These are phyloP conservation scores for Panurus biarmicus DNA, from an alignment of 2,113 vertebrate genomes.

Conservation along the genomic window DNA sequence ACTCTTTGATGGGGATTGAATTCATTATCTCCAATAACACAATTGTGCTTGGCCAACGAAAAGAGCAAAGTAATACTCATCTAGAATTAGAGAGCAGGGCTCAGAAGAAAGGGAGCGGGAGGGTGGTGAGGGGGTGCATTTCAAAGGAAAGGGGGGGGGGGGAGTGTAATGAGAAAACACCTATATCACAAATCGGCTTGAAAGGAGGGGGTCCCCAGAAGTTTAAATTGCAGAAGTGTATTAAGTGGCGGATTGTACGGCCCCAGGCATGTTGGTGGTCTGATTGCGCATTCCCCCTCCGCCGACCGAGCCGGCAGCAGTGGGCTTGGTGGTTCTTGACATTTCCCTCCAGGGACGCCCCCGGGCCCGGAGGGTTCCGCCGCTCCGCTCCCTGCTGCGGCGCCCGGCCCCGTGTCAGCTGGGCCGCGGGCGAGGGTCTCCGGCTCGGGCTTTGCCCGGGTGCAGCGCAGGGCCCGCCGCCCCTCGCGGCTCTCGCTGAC, in stretches of 20 bases:
- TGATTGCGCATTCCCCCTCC: background rate
- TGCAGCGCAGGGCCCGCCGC: background rate
- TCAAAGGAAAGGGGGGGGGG: slow-evolving; percentile 33
- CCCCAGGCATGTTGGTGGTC: slow-evolving; percentile 60
- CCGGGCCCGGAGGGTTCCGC: background rate
- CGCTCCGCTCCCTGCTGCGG: background rate
- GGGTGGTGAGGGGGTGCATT: slow-evolving; percentile 61
- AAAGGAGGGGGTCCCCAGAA: slow-evolving; percentile 24
- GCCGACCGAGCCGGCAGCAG: background rate
- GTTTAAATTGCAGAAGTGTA: slow-evolving; percentile 56
- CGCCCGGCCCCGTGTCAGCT: background rate
- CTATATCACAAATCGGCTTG: slow-evolving; percentile 60
- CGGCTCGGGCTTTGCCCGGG: background rate
- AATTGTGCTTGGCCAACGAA: slow-evolving; percentile 94
- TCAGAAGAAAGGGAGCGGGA: slow-evolving; percentile 69
- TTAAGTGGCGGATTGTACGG: slow-evolving; percentile 50
- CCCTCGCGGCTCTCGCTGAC: background rate
- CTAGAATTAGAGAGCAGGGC: slow-evolving; percentile 71
- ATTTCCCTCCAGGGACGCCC: background rate
- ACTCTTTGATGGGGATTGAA: slow-evolving; percentile 99
- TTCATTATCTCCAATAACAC: slow-evolving; percentile 99
- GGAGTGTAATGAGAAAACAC: slow-evolving; percentile 51
- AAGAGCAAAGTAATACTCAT: slow-evolving; percentile 94
- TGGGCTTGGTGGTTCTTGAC: background rate
- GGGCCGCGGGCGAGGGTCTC: background rate